Evolutionary conservation across 1,140 invertebrate species (phyloP), one percentile per base, ranked within the genome.

Genomic region (Eulimnadia texana): DNA sequence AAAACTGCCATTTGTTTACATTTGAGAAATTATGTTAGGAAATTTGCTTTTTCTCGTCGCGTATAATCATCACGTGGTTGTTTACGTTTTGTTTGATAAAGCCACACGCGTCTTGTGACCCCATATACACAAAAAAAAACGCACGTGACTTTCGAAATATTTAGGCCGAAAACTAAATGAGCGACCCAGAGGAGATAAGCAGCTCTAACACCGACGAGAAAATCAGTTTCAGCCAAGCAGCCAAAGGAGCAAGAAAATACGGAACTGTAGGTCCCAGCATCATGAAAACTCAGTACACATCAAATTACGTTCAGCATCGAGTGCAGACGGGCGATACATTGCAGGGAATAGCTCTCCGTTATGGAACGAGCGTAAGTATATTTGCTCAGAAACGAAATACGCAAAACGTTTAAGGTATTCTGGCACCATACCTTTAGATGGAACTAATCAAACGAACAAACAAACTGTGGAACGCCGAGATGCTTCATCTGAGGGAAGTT

Each of bases 261-360:
- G 55, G 55, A 29, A 57, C 55, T 3, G 33, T 27, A 23, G 55
- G 55, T 29, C 22, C 27, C 27, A 57, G 28, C 28, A 57, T 57
- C 24, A 57, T 57, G 55, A 28, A 23, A 23, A 57, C 55, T 20
- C 16, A 29, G 24, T 27, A 29, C 24, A 57, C 29, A 28, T 57
- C 55, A 28, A 29, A 27, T 57, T 33, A 57, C 20, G 78, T 93
- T 61, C 86, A 89, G 72, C 90, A 94, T 72, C 77, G 76, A 49
- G 81, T 95, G 62, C 74, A 79, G 25, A 80, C 84, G 70, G 81
- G 80, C 19, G 92, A 95, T 72, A 94, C 91, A n/a, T 75, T 95
- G 62, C 88, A 92, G 78, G 90, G 91, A 67, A 84, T 95, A 65
- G 88, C 91, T 23, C 77, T 94, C 28, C 92, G 88, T 80, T 93